Base-by-base conservation (phyloP, 1,140 invertebrate genomes). In the Trichonephila clavipes region DNA sequence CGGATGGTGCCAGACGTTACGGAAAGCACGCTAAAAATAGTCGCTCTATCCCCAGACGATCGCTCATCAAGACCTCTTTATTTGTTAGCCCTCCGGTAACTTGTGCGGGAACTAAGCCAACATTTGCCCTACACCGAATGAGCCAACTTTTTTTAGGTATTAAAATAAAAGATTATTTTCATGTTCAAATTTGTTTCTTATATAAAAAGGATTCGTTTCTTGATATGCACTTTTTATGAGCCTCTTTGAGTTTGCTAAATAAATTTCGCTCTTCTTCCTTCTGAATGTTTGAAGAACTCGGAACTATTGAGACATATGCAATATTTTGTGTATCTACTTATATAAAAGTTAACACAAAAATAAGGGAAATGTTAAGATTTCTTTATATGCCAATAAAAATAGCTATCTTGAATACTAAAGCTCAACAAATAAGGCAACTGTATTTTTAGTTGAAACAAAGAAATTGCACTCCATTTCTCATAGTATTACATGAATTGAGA, bases 1-100 rank as follows among this genome's bases (percentile, higher is more conserved):
- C 14, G 28, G 62, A 19, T 64, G 62, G 72, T 40, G 72, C 72
- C 72, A 77, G 34, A 77, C 72, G 28, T 16, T 28, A 77, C 10
- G 72, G 72, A 14, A 77, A 28, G 1, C 7, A 28, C 2, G 72
- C 34, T 34, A 77, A 77, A 77, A 77, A 77, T 77, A 77, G 28
- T 16, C 28, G 10, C 40, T 16, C 72, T 19, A 77, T 77, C 72
- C 72, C 72, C 34, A 34, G 24, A 34, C 10, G 24, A 28, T 77
- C 72, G 28, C 72, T 77, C 72, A 77, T 40, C 72, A 18, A 77
- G 72, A 77, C 72, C 72, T 40, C 72, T 77, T 77, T 18, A 18
- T 34, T 77, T 40, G 72, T 77, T 77, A 34, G 28, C 28, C 72
- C 10, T 18, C 72, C 28, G 72, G 18, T 77, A 34, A 77, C 14